phyloP scores from a whole-genome alignment of 2,113 vertebrate genomes.

The Xenus cinereus region DNA sequence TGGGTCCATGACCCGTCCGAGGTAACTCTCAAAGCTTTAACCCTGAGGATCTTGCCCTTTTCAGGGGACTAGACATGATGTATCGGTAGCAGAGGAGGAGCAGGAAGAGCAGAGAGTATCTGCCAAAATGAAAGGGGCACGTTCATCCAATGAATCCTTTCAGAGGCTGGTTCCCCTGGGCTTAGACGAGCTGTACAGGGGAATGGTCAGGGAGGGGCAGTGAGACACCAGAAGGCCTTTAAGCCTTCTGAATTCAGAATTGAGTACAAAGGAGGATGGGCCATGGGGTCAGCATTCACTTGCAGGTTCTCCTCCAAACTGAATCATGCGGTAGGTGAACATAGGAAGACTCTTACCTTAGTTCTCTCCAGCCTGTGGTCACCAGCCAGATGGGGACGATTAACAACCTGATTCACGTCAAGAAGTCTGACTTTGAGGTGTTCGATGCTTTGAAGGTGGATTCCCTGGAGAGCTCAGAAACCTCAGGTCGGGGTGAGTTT shows the following conservation, averaged over 20 bases:
- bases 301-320: neutral
- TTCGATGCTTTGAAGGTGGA: constrained; percentile 95
- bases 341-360: neutral
- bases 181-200: neutral
- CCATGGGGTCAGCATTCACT: neutral
- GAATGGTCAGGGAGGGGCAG: neutral
- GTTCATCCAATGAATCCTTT: neutral
- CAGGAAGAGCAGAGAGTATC: neutral
- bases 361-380: constrained; percentile 84
- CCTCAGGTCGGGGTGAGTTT: constrained; percentile 83
- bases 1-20: constrained; percentile 95
- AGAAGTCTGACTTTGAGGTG: constrained; percentile 97
- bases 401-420: constrained; percentile 96
- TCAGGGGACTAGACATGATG: neutral
- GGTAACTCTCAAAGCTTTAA: constrained; percentile 71
- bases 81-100: neutral
- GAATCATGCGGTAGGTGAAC: accelerated
- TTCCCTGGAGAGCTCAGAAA: constrained; percentile 93
- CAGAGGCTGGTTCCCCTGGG: neutral
- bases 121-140: neutral
- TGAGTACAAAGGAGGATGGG: neutral
- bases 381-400: constrained; percentile 97
- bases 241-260: neutral
- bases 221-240: neutral
- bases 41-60: neutral